Evolutionary conservation across 1,140 invertebrate species (phyloP).

Genomic region (Bathynomus jamesi): DNA sequence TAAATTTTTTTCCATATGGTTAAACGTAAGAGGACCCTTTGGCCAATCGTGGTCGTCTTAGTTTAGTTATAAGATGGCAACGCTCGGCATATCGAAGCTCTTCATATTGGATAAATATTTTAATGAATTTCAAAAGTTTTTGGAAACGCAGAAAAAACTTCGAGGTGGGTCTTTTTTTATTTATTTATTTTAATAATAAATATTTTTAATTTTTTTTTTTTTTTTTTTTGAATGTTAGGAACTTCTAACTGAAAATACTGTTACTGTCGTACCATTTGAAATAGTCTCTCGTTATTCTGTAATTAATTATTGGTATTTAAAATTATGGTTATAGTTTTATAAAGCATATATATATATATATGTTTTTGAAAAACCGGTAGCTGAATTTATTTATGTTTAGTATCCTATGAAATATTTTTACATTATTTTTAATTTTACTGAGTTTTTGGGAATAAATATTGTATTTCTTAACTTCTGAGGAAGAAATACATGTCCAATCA

Average conservation of each 20-base stretch:
- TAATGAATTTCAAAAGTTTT: constrained; percentile 88
- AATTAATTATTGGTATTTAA: background rate
- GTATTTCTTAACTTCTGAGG: no score
- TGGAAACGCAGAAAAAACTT: constrained; percentile 89
- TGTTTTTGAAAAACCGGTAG: no score
- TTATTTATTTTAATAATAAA: background rate
- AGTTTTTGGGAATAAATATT: no score
- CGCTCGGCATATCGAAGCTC: constrained; percentile 83
- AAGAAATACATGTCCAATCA: no score
- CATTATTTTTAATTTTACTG: no score
- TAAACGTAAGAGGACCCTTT: background rate
- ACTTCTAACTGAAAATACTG: background rate
- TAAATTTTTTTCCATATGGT: background rate
- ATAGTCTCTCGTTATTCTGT: background rate
- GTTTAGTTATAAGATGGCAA: constrained; percentile 56
- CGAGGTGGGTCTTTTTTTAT: constrained; percentile 59
- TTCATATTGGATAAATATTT: constrained; percentile 96
- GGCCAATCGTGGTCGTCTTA: background rate
- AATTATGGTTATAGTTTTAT: background rate
- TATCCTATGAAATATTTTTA: no score
- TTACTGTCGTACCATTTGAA: background rate
- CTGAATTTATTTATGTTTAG: no score
- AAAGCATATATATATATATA: background rate
- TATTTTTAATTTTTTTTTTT: background rate
- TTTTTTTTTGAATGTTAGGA: no score